Conservation (phyloP, 30 jellyfish, hydroid and myxozoan species). For the Aurelia sp. region DNA sequence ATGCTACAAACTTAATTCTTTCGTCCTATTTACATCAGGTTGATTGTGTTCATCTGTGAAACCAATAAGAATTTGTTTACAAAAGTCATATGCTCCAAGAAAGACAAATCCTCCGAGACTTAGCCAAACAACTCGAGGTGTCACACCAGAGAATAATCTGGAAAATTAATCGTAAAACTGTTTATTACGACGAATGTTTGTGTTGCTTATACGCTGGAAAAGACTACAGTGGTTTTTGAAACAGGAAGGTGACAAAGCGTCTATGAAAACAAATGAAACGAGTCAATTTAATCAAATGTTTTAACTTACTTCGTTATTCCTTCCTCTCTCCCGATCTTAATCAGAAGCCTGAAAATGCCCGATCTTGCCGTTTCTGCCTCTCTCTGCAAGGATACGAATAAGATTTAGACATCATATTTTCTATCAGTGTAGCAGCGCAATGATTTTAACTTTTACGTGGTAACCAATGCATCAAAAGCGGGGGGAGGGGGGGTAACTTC, state of each 20-base stretch:
- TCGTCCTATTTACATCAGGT: no score
- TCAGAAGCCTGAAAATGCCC: conserved; percentile 9
- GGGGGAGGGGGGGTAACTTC: no score
- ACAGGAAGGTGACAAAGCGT: no score
- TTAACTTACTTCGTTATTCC: conserved; percentile 42
- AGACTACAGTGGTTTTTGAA: no score
- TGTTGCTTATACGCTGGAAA: not conserved
- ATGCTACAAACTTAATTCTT: no score
- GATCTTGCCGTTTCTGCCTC: conserved; percentile 49
- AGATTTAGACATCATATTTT: no score
- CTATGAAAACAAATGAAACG: no score
- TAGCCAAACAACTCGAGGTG: conserved; percentile 94
- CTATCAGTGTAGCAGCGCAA: no score
- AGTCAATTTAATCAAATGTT: no score
- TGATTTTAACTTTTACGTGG: no score
- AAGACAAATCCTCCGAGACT: conserved; percentile 94
- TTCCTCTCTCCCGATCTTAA: conserved; percentile 64
- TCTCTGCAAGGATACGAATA: conserved; percentile 2
- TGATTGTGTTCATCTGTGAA: not conserved
- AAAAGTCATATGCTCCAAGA: conserved; percentile 90
- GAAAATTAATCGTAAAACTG: not conserved
- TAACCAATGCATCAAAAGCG: no score
- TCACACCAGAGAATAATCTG: conserved; percentile 89
- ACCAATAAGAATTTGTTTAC: conserved; percentile 33
- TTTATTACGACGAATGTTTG: not conserved